Base-by-base conservation (phyloP, 2,113 vertebrate genomes). In the Neolamprologus caudopunctatus region DNA sequence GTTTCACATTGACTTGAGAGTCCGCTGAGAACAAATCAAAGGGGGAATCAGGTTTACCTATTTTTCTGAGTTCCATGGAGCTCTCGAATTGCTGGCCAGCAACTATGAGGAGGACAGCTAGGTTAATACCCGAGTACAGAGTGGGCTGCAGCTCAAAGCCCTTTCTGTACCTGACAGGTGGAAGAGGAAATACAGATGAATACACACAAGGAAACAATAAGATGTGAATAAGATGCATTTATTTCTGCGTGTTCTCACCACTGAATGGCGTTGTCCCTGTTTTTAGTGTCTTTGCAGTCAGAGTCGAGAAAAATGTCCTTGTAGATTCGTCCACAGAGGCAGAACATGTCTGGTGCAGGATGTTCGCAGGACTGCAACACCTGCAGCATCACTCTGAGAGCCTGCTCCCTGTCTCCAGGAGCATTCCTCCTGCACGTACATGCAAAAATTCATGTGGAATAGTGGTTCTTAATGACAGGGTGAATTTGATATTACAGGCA, bases 281-380 rank as follows among this genome's bases (percentile, higher is more conserved):
- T 99, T 26, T 83, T 95, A 6, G 89, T 96, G 91, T 99, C 98
- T 92, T 97, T 97, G 92, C 96, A 99, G 89, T 98, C 97, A 1
- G 98, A 98, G 94, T 99, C 98, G 7, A 99, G 96, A 91, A 99
- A 99, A 81, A 98, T 97, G 90, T 99, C 99, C 87, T 99, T 99
- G 93, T 99, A 99, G 92, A 99, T 99, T 21, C 97, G 97, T 33
- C 98, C 98, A 83, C 98, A 99, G 21, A 99, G 96, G 84, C 98
- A 99, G 95, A 98, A 98, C 98, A 99, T 99, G 90, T 98, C 98
- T 0, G 98, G 97, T 8, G 97, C 97, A 1, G 98, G 98, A 68
- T 97, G 97, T 78, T 98, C 97, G 88, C 97, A 98, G 0, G 95
- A 97, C 91, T 98, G 96, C 37, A 99, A 82, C 68, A 99, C 96